Evolutionary conservation across 2,113 vertebrate genomes (phyloP), one percentile per base, ranked within the genome.

Genomic region (Dryoscopus gambensis): DNA sequence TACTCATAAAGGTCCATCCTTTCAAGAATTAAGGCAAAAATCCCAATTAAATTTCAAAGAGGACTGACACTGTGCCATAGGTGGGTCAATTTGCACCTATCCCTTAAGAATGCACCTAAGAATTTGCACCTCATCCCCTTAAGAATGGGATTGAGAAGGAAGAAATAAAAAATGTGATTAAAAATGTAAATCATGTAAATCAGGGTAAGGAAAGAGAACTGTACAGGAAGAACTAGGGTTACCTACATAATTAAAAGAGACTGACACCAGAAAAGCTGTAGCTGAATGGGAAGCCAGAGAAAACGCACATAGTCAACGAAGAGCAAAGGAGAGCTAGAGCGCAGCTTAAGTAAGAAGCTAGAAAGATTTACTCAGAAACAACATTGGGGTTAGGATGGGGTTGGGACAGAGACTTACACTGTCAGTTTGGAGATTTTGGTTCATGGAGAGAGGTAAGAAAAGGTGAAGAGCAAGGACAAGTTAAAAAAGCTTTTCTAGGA

Each of bases 221-320:
- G 8, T 39, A 30, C 0, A 0, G 21, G 50, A 50, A 70, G 19
- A 84, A 40, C 19, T 40, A 35, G 5, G 7, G 22, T 55, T 64
- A 33, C 18, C 44, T 75, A 39, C 5, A 6, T 49, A 22, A 30
- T 75, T 64, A 44, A 53, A 55, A 60, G 37, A 59, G 15, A n/a
- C 17, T 73, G 76, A 47, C 6, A n/a, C 12, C 23, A 69, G 65
- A 50, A 57, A 55, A 79, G 5, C 8, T 64, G 2, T 59, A 63
- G 64, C 9, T 64, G 35, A 55, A 53, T 24, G 21, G 15, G 15
- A 79, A 79, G 44, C 5, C 13, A 28, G 5, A 46, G 31, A n/a
- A 83, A 68, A 74, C 18, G 4, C 49, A 44, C 30, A 35, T 3
- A 27, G n/a, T 47, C 44, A 49, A 21, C 49, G 44, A 78, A 55